These are phyloP conservation scores for Sebastes variabilis DNA, from an alignment of 2,797 vertebrate species.

Conservation along the genomic window DNA sequence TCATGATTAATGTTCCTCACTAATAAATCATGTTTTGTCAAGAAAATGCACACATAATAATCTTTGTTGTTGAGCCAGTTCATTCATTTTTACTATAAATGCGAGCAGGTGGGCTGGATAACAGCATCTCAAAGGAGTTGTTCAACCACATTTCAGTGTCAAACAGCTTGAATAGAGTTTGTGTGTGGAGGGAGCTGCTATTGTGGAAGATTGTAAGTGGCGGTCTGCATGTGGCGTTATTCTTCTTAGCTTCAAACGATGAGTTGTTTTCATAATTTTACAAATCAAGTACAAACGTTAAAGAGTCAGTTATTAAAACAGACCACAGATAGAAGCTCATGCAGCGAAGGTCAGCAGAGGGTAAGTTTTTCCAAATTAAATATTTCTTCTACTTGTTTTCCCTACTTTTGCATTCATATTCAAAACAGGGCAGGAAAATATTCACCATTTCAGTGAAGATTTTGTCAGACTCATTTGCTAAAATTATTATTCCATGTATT, in stretches of 20 bases:
- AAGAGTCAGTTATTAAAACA: slow-evolving; percentile 22
- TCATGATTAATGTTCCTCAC: neutral
- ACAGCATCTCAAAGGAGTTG: slow-evolving; percentile 11
- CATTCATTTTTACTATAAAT: neutral
- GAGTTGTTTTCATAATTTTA: slow-evolving; percentile 36
- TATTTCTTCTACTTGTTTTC: neutral
- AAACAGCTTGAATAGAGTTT: neutral
- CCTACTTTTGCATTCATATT: neutral
- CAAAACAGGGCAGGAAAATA: neutral
- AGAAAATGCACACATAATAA: neutral
- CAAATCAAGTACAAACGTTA: slow-evolving; percentile 21
- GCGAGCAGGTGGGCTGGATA: slow-evolving; percentile 1
- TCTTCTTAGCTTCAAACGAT: slow-evolving; percentile 29
- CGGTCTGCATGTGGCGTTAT: neutral
- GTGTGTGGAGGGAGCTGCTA: neutral
- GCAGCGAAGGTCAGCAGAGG: slow-evolving; percentile 26
- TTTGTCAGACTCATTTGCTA: neutral
- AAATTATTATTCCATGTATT: neutral
- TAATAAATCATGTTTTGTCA: too few species aligned
- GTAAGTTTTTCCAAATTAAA: slow-evolving; percentile 32
- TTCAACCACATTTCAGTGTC: slow-evolving; percentile 47
- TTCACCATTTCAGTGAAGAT: neutral
- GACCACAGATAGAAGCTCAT: neutral
- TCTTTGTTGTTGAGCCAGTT: neutral
- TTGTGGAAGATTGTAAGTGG: neutral